phyloP scores from a whole-genome alignment of 1,140 invertebrate genomes.

The Akabosia matsudoensis region DNA sequence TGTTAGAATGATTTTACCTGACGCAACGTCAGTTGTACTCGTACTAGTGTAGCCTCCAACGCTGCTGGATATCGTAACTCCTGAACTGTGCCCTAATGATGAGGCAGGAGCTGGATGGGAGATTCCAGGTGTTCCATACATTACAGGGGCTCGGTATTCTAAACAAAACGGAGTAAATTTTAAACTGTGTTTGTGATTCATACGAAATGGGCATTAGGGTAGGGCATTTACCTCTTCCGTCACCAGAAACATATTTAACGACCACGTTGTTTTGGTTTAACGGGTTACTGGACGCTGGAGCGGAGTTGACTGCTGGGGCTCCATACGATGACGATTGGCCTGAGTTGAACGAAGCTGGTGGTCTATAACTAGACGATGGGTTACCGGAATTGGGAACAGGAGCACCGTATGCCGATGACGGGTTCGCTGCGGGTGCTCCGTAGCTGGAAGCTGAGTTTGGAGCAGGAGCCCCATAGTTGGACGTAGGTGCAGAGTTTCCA shows the following conservation, averaged over 20 bases:
- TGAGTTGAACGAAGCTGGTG: no score
- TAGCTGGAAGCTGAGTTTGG: background rate
- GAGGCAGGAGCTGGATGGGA: no score
- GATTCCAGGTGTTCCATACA: background rate
- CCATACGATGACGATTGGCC: no score
- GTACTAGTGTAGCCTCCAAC: background rate
- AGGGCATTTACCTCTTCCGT: background rate
- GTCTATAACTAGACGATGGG: no score
- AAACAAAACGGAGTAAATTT: background rate
- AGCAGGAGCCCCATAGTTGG: slow-evolving; percentile 2
- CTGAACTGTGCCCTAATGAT: no score
- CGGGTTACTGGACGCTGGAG: background rate
- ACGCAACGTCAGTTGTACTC: background rate
- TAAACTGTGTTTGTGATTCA: background rate
- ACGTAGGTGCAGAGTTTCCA: background rate
- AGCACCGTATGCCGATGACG: background rate
- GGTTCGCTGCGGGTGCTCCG: background rate
- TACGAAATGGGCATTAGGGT: background rate
- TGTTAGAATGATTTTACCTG: background rate
- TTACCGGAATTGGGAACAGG: no score
- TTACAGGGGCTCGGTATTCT: background rate
- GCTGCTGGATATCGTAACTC: background rate
- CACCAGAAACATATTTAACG: background rate
- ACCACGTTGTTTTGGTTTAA: background rate
- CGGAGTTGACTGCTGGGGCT: background rate